Percentiles rank a stretch among this genome's conserved stretches.
phyloP scores from a whole-genome alignment of 1,140 invertebrate genomes.

The Apis dorsata region DNA sequence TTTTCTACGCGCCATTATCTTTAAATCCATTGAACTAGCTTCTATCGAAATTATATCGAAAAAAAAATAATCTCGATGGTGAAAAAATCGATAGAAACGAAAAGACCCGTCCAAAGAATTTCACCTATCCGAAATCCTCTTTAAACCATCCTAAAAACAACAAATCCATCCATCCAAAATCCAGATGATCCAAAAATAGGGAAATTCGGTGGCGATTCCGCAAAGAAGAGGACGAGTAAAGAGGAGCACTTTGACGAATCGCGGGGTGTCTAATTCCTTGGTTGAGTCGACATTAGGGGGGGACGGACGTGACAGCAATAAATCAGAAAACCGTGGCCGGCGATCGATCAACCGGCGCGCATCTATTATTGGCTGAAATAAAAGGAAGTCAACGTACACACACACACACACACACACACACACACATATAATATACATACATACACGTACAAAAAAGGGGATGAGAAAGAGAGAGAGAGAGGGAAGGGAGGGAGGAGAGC shows the following conservation, averaged over 20 bases:
- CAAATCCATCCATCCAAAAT: too few relatives aligned
- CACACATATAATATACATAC: not conserved
- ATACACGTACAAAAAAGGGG: constrained; percentile 47
- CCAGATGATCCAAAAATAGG: too few relatives aligned
- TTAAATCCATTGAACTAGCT: too few relatives aligned
- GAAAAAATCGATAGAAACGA: too few relatives aligned
- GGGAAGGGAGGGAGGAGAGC: constrained; percentile 11
- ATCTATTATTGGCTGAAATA: constrained; percentile 71
- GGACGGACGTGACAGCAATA: constrained; percentile 51
- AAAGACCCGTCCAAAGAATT: too few relatives aligned
- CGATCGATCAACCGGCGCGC: constrained; percentile 68
- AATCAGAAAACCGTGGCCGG: constrained; percentile 65
- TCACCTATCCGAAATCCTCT: too few relatives aligned
- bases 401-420: constrained; percentile 1
- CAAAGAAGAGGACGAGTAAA: not conserved
- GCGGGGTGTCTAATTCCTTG: constrained; percentile 17
- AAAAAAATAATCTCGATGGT: too few relatives aligned
- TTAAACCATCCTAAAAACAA: too few relatives aligned
- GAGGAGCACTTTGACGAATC: constrained; percentile 7
- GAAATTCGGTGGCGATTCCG: not conserved
- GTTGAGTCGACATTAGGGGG: not conserved
- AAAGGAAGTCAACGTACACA: constrained; percentile 65
- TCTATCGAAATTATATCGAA: too few relatives aligned
- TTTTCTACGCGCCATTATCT: too few relatives aligned
- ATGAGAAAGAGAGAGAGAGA: constrained; percentile 12